Evolutionary conservation across 2,888 invertebrate genomes (phyloP).

Genomic region (Deroplatys truncata): DNA sequence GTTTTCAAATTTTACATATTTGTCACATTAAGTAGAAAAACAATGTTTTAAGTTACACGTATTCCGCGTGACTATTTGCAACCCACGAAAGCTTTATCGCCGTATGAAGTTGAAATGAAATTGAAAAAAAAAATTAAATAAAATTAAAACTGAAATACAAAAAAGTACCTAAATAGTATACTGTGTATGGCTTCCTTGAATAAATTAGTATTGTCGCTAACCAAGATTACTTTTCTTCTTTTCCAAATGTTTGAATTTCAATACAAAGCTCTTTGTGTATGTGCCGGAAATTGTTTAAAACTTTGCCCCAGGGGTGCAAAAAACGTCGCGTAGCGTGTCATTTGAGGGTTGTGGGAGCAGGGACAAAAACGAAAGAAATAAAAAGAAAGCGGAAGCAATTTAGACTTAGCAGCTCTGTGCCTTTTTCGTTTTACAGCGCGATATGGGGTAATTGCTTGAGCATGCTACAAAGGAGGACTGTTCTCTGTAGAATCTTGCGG

Average conservation of each 20-base stretch:
- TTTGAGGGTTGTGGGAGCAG: neutral
- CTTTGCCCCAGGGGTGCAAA: neutral
- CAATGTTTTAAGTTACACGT: too few species aligned
- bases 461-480: neutral
- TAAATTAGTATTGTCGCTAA: too few species aligned
- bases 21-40: too few species aligned
- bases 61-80: too few species aligned
- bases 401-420: neutral
- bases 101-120: too few species aligned
- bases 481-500: neutral
- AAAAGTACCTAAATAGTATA: too few species aligned
- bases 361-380: neutral
- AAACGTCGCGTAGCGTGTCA: neutral
- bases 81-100: too few species aligned
- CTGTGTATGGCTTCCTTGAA: too few species aligned
- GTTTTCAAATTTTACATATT: too few species aligned
- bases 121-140: too few species aligned
- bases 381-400: neutral
- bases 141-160: too few species aligned
- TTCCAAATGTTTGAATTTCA: neutral
- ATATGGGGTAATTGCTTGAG: neutral
- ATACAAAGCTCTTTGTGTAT: neutral
- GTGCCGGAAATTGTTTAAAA: neutral
- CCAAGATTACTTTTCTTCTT: too few species aligned
- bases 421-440: neutral